Evolutionary conservation across 2,113 vertebrate species (phyloP), one percentile per base, ranked within the genome.

Genomic region (Lanius collurio): DNA sequence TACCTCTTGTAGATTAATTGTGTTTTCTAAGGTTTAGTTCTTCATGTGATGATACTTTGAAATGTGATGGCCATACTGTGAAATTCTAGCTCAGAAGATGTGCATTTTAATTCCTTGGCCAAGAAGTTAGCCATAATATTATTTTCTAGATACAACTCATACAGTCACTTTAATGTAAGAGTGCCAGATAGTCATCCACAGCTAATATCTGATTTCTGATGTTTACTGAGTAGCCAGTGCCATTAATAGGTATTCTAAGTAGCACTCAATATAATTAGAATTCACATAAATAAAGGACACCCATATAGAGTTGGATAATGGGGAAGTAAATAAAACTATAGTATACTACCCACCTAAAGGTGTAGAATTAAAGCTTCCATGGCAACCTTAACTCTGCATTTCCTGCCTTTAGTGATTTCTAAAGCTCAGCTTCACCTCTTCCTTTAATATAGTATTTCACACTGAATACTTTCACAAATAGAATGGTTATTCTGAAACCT

Each of bases 361-460:
- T 75, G n/a, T 90, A 68, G 42, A 82, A 42, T 92, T 96, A 91
- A 75, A 49, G 64, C 93, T 96, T 90, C 90, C 91, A 95, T 76
- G 67, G 77, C 63, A 97, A 93, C 85, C 49, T 78, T 90, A 90
- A 92, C 74, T 91, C 77, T 91, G 37, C 27, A 75, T 96, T 96
- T 93, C 82, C 56, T 93, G 59, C 64, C 56, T 90, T 87, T 49
- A 89, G 70, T 74, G n/a, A 65, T 88, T 94, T 89, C 70, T 92
- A 89, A 95, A 73, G 52, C 67, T 90, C 24, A 62, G 52, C 14
- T 47, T 86, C 57, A 78, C 8, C 9, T 68, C 33, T 73, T 89
- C 15, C 50, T 91, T 95, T 95, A 94, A 81, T 78, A 57, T 7
- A 77, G 28, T 85, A 71, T 93, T 96, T 93, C 20, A 63, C 35